phyloP scores from a whole-genome alignment of 2,797 vertebrate species.

The Argentina silus region DNA sequence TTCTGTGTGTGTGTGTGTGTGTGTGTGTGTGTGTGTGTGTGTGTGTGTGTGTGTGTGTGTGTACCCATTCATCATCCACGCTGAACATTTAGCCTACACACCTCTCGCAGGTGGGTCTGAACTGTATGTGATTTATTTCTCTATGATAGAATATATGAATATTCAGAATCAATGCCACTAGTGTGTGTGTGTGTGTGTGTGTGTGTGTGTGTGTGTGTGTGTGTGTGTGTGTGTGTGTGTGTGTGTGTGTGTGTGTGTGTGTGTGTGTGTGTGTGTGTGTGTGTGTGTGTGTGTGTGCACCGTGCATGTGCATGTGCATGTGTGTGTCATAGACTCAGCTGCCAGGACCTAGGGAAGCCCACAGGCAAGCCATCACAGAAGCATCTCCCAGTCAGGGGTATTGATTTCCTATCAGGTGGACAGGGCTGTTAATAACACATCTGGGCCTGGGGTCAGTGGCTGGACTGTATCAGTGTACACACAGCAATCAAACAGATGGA shows the following conservation, averaged over 20 bases:
- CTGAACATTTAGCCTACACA: too few relatives aligned
- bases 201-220: too few relatives aligned
- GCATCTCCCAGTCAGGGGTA: constrained; percentile 47
- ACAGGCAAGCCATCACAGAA: constrained; percentile 28
- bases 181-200: too few relatives aligned
- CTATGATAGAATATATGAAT: too few relatives aligned
- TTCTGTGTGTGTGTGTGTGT: too few relatives aligned
- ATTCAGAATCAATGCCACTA: too few relatives aligned
- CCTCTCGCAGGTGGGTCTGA: too few relatives aligned
- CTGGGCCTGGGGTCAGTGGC: constrained; percentile 37
- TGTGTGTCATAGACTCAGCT: neutral
- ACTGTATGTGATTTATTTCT: too few relatives aligned
- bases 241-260: neutral
- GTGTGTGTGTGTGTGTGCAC: neutral
- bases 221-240: neutral
- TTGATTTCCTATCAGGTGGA: constrained; percentile 66
- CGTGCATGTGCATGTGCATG: neutral
- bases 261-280: constrained; percentile 4
- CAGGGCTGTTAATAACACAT: constrained; percentile 62
- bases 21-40: too few relatives aligned
- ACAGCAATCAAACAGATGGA: constrained; percentile 19
- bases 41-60: too few relatives aligned
- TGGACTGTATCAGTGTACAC: constrained; percentile 17
- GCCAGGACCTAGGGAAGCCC: constrained; percentile 18
- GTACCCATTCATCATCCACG: too few relatives aligned